Evolutionary conservation across 2,797 vertebrate species (phyloP), one percentile per base, ranked within the genome.

Genomic region (Sebastes kiyomatsui): DNA sequence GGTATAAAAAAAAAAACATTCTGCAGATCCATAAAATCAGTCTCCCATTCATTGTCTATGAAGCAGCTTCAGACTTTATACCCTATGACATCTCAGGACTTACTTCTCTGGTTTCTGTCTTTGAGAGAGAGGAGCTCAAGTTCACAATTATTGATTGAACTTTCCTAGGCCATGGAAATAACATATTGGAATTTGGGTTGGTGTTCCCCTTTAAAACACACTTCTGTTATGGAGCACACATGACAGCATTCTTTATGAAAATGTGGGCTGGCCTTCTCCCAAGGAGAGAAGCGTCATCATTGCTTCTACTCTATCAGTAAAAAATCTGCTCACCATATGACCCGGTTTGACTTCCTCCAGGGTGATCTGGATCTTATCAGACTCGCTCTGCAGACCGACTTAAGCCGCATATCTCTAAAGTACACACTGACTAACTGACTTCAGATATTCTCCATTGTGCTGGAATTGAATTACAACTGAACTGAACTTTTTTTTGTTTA

Each of bases 351-450:
- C 28, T 20, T 71, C 54, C 72, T 55, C 42, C 46, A 52, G 5
- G 2, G 10, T n/a, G 13, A 52, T 76, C 79, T 56, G 58, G 52
- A 58, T 69, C 42, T 66, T 38, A 76, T 83, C 70, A 64, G 5
- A 64, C 59, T 27, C n/a, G 8, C 25, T 30, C 25, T 38, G 32
- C 23, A 65, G 22, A 58, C 61, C 30, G 27, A 27, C 22, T 18
- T 30, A 6, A 72, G 23, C 23, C 2, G n/a, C 9, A 58, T 27
- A 71, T 33, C 27, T 30, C 13, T 20, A 3, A 71, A 72, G n/a
- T 20, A 12, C 35, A 64, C 25, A 33, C 16, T 20, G 11, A 67
- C 27, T 20, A 23, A 25, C 8, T 6, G 56, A 22, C 49, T 62
- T 28, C 22, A 38, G 12, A 35, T 38, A 4, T 38, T 70, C 42